Percentiles rank a stretch among this genome's conserved stretches.
These are phyloP conservation scores for Andrena chrysosceles DNA, from an alignment of 2,888 invertebrate genomes.

Conservation along the genomic window DNA sequence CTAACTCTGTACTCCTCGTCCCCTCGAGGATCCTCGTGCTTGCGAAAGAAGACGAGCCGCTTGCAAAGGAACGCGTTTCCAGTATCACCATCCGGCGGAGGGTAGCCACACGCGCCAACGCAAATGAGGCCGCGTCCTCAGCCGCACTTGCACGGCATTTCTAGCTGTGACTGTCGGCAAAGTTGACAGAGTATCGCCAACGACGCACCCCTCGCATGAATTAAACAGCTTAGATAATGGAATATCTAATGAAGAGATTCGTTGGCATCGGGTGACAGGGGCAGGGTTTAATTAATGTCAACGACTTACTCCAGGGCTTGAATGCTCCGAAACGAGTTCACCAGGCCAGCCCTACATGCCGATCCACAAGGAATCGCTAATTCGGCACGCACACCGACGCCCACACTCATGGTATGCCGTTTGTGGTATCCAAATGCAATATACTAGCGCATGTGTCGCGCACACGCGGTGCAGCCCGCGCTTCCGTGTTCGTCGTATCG, in stretches of 20 bases:
- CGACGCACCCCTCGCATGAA: conserved; percentile 4
- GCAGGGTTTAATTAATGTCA: conserved; percentile 41
- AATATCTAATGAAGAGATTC: conserved; percentile 34
- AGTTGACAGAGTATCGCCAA: not conserved
- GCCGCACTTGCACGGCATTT: too few relatives aligned
- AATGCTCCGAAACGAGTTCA: conserved; percentile 51
- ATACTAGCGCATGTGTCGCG: conserved; percentile 42
- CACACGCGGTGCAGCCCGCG: conserved; percentile 23
- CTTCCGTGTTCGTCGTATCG: not conserved
- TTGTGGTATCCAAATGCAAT: conserved; percentile 53
- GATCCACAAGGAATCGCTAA: conserved; percentile 51
- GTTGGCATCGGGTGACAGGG: not conserved
- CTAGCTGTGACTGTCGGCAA: not conserved
- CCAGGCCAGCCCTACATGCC: conserved; percentile 39
- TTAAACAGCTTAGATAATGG: conserved; percentile 36
- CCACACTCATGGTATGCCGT: conserved; percentile 41
- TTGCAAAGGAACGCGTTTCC: not conserved
- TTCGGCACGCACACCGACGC: conserved; percentile 36
- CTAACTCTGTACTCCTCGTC: not conserved
- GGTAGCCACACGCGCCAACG: not conserved
- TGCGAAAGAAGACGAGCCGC: not conserved
- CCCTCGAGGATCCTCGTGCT: not conserved
- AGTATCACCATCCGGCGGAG: not conserved
- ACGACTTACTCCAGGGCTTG: not conserved
- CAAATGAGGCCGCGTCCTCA: not conserved